These are phyloP conservation scores for Gracilinanus agilis DNA, from an alignment of 2,113 vertebrate genomes.

Conservation along the genomic window DNA sequence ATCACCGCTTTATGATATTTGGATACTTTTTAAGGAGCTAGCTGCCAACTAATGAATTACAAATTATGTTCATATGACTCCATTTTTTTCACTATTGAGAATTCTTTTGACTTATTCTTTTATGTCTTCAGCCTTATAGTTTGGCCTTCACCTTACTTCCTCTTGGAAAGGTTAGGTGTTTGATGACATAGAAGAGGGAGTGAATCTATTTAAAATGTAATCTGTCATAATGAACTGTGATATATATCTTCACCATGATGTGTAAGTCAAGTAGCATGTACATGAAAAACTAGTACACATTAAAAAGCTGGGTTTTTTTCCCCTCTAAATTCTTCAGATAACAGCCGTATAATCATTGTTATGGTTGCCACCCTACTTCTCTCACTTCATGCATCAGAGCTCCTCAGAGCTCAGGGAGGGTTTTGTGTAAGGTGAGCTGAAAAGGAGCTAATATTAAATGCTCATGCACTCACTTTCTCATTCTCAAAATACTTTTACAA, in stretches of 20 bases:
- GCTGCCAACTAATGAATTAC: fast-evolving
- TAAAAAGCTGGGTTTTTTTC: neutral
- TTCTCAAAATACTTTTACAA: too few relatives aligned
- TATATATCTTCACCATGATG: too few relatives aligned
- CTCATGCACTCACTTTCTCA: too few relatives aligned
- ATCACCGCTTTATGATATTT: too few relatives aligned
- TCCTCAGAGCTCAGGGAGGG: too few relatives aligned
- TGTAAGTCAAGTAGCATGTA: too few relatives aligned
- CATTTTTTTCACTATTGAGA: neutral
- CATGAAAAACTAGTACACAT: neutral
- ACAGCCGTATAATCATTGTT: neutral
- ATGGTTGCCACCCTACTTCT: neutral
- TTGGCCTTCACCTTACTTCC: neutral
- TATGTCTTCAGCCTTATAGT: neutral
- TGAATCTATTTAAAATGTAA: neutral
- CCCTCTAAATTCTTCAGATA: neutral
- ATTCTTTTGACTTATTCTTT: neutral
- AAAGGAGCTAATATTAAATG: too few relatives aligned
- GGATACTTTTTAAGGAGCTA: neutral
- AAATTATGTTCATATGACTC: neutral
- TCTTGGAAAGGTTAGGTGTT: neutral
- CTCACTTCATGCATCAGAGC: too few relatives aligned
- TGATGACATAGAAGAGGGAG: too few relatives aligned
- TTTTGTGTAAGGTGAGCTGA: neutral
- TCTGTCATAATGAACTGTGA: neutral